Conservation (phyloP, 2,888 invertebrate species). For the Nycteola revayana region DNA sequence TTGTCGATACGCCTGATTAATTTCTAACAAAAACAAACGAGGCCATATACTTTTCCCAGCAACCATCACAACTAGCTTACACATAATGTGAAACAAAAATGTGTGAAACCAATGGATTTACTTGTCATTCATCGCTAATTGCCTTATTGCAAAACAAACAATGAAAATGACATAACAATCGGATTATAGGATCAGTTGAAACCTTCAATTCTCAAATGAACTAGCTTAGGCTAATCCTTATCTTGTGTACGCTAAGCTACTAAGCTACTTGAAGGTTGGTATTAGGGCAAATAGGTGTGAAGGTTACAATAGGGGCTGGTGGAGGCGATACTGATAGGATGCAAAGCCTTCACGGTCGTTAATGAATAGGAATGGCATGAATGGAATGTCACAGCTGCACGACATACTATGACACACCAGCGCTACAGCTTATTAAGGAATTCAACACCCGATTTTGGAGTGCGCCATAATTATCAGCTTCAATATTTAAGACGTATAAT, state of each 20-base stretch:
- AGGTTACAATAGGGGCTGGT: constrained; percentile 38
- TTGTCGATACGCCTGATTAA: too few species aligned
- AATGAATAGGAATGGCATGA: constrained; percentile 39
- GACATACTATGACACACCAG: constrained; percentile 40
- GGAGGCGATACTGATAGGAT: constrained; percentile 36
- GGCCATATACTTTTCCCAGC: constrained; percentile 51
- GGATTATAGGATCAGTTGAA: constrained; percentile 10
- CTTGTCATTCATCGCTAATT: constrained; percentile 7
- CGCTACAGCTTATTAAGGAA: constrained; percentile 24
- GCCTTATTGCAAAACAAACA: constrained; percentile 10
- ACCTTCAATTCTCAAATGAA: too few species aligned
- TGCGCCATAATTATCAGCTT: too few species aligned
- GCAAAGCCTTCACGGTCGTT: constrained; percentile 43
- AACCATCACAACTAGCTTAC: constrained; percentile 29
- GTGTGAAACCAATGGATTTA: constrained; percentile 40
- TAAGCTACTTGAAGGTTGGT: constrained; percentile 41
- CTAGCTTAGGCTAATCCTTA: too few species aligned
- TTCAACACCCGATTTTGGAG: too few species aligned
- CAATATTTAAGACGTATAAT: too few species aligned
- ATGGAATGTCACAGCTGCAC: constrained; percentile 58
- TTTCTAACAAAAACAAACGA: constrained; percentile 35
- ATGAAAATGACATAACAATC: constrained; percentile 17
- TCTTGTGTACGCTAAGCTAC: too few species aligned
- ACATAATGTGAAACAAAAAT: constrained; percentile 39
- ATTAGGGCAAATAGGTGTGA: constrained; percentile 49